phyloP scores from a whole-genome alignment of 1,140 invertebrate genomes.

The Drosophila varians region DNA sequence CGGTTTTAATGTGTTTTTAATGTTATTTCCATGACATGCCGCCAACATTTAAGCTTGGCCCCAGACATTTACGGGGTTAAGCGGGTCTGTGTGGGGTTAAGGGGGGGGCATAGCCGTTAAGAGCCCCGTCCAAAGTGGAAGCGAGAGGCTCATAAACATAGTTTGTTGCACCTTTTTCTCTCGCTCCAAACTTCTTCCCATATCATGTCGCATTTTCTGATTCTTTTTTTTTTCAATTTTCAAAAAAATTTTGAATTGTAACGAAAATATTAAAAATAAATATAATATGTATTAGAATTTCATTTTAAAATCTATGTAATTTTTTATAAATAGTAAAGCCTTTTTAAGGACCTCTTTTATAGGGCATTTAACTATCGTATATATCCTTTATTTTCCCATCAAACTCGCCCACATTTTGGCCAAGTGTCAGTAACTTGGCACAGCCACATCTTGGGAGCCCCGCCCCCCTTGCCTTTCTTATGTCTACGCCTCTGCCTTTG shows the following conservation, averaged over 20 bases:
- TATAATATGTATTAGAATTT: no score
- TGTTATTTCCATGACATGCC: slow-evolving; percentile 81
- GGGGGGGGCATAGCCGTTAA: not conserved
- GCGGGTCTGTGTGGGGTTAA: not conserved
- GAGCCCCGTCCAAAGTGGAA: slow-evolving; percentile 13
- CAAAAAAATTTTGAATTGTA: no score
- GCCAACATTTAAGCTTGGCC: slow-evolving; percentile 77
- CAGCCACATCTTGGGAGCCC: not conserved
- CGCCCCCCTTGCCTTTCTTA: no score
- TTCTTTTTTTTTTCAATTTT: no score
- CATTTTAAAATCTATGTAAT: no score
- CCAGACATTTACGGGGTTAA: slow-evolving; percentile 12
- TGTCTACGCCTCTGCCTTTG: not conserved
- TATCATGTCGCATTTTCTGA: slow-evolving; percentile 11
- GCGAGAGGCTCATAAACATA: slow-evolving; percentile 54
- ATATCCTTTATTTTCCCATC: no score
- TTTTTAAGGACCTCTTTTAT: no score
- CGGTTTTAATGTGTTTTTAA: slow-evolving; percentile 82
- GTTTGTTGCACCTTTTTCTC: slow-evolving; percentile 72
- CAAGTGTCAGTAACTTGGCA: not conserved
- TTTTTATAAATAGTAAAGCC: no score
- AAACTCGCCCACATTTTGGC: not conserved
- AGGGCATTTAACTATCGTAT: no score
- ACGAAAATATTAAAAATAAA: no score
- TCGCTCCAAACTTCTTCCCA: slow-evolving; percentile 9